These are phyloP conservation scores for Synanthedon myopaeformis DNA, from an alignment of 2,888 invertebrate genomes.

Conservation along the genomic window DNA sequence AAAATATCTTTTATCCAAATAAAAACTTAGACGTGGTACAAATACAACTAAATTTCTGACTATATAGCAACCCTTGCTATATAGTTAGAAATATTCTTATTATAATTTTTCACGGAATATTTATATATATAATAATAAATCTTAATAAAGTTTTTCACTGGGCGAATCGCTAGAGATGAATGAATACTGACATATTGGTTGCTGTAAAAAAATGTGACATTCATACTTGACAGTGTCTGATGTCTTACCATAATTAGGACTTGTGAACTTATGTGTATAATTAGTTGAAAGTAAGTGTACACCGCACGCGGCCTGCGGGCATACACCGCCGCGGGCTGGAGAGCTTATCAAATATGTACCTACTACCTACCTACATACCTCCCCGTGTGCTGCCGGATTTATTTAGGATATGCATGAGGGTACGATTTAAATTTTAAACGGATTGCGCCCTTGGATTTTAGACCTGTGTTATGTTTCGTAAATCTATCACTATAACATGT, in stretches of 20 bases:
- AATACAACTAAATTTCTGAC: too few species aligned
- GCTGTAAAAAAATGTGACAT: too few species aligned
- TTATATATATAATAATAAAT: too few species aligned
- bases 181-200: too few species aligned
- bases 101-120: too few species aligned
- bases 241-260: slow-evolving; percentile 27
- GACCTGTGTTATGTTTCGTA: slow-evolving; percentile 56
- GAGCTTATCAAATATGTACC: slow-evolving; percentile 69
- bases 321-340: slow-evolving; percentile 30
- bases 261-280: slow-evolving; percentile 48
- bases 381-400: slow-evolving; percentile 56
- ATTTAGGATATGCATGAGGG: slow-evolving; percentile 71
- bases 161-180: too few species aligned
- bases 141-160: too few species aligned
- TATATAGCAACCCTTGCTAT: too few species aligned
- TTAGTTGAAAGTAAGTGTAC: slow-evolving; percentile 49
- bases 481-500: slow-evolving; percentile 53
- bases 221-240: too few species aligned
- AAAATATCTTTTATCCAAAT: too few species aligned
- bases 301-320: slow-evolving; percentile 10
- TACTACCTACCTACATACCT: slow-evolving; percentile 34
- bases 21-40: too few species aligned
- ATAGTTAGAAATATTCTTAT: too few species aligned
- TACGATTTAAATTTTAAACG: slow-evolving; percentile 70
- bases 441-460: slow-evolving; percentile 67